Base-by-base conservation (phyloP, 2,888 invertebrate genomes). In the Microctonus brassicae region DNA sequence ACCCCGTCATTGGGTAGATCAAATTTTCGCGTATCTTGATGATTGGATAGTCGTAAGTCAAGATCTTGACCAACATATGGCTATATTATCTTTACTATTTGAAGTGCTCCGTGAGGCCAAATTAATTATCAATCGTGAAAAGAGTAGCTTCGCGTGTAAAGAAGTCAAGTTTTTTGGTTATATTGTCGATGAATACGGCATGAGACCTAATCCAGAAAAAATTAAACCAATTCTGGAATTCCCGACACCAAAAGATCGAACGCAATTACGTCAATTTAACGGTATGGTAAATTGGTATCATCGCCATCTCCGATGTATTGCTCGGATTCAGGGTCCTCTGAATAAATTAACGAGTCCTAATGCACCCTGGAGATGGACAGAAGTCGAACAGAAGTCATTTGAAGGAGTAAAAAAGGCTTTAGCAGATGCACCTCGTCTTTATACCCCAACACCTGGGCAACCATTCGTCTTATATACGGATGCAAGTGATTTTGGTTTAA, bases 241-340 rank as follows among this genome's bases (percentile, higher is more conserved):
- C 53, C 52, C 58, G 11, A 11, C 24, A 5, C 73, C 69, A 2
- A 33, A 34, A 1, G 60, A 69, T 22, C 24, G 10, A 11, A 63
- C 33, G 13, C 22, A 73, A 52, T 11, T 73, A 7, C 47, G 55
- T 3, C 53, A 65, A 1, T 69, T 69, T 22, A 29, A 20, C 5
- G 69, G 69, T 0, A 22, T 73, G 36, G 39, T 39, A 1, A 58
- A 58, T 24, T 69, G 65, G 73, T 69, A 72, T 29, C 69, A 61
- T 29, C 64, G 65, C 9, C 65, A 64, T 17, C 2, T 60, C 2
- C 61, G 55, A 20, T 26, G 55, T 39, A 13, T 36, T 1, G 39
- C 34, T 11, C 10, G 7, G 3, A 1, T 65, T 1, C 20, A n/a
- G 13, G 55, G 22, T 5, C 55, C 65, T 1, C 22, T 65, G 2